These are phyloP conservation scores for Eurois occulta DNA, from an alignment of 2,888 invertebrate species.

Conservation along the genomic window DNA sequence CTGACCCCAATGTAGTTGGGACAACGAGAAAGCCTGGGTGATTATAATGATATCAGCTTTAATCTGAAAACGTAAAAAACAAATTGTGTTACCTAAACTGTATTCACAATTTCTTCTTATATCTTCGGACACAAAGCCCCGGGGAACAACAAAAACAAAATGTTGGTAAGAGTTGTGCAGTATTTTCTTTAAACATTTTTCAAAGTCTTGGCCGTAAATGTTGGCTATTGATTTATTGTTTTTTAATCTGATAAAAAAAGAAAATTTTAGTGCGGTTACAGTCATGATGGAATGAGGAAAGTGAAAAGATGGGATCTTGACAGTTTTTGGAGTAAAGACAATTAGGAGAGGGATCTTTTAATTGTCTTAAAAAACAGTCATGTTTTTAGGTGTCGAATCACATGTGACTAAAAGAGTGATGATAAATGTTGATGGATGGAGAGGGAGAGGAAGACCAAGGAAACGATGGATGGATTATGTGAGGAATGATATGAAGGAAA, in stretches of 20 bases:
- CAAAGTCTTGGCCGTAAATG: neutral
- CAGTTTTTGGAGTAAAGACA: neutral
- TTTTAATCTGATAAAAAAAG: neutral
- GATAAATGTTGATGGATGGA: too few species aligned
- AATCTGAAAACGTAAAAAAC: neutral
- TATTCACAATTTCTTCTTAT: slow-evolving; percentile 1
- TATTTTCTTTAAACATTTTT: slow-evolving; percentile 15
- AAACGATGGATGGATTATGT: too few species aligned
- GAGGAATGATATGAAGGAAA: too few species aligned
- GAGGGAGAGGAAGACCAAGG: too few species aligned
- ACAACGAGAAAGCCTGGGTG: neutral
- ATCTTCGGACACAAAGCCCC: neutral
- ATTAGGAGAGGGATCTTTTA: too few species aligned
- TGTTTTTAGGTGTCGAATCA: too few species aligned
- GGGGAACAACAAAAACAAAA: neutral
- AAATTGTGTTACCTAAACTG: neutral
- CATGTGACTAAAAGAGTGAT: too few species aligned
- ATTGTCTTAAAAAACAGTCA: neutral
- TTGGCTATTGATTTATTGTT: slow-evolving; percentile 12
- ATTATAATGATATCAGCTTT: too few species aligned
- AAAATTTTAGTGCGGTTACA: neutral
- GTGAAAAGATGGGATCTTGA: neutral
- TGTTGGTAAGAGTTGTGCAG: neutral
- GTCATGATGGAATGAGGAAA: slow-evolving; percentile 11
- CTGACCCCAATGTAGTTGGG: neutral